Evolutionary conservation across 2,797 vertebrate species (phyloP).

Genomic region (Passerculus sandwichensis): DNA sequence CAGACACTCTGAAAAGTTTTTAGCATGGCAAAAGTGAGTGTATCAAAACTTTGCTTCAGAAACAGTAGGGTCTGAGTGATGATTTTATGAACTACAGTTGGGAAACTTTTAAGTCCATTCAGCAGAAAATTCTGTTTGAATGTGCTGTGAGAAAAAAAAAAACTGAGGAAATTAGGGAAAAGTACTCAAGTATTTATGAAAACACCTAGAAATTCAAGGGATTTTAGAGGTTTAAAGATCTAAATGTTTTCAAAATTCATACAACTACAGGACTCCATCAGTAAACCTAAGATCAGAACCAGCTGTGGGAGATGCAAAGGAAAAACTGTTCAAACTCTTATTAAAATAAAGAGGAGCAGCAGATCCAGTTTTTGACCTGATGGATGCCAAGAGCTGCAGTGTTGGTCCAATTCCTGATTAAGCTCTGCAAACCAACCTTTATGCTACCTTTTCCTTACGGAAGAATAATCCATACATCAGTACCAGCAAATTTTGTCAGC

Average conservation of each 20-base stretch:
- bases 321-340: not conserved
- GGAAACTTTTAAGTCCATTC: not conserved
- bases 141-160: not conserved
- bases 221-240: not conserved
- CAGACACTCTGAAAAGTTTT: not conserved
- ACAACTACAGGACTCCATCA: not conserved
- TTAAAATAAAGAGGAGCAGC: not conserved
- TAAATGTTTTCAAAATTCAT: not conserved
- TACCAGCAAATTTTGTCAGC: not conserved
- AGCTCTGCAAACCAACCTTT: not conserved
- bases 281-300: not conserved
- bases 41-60: not conserved
- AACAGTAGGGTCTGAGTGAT: not conserved
- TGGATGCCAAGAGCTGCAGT: not conserved
- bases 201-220: not conserved
- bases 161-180: not conserved
- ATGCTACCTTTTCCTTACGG: not conserved
- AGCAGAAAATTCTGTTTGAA: not conserved
- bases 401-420: not conserved
- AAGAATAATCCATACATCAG: not conserved
- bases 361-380: not conserved
- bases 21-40: accelerated
- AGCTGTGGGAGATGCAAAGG: no score
- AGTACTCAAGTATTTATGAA: not conserved
- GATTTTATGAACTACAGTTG: not conserved